phyloP scores from a whole-genome alignment of 2,888 invertebrate species.

The Troides helena region DNA sequence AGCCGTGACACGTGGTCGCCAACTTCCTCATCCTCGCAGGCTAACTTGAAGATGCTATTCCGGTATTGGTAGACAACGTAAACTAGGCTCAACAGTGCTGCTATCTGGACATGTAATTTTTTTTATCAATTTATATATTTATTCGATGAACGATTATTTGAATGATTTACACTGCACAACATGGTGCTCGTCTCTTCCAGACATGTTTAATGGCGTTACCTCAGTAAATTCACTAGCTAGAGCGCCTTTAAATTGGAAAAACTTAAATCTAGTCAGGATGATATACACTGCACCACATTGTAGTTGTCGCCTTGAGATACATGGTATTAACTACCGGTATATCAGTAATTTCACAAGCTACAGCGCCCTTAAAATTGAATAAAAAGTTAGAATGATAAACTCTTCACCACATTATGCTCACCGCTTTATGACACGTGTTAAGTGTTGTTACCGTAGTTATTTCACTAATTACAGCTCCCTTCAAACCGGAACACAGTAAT shows the following conservation, averaged over 20 bases:
- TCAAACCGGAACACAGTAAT: no score
- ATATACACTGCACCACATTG: no score
- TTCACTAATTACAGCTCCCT: no score
- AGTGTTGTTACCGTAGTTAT: no score
- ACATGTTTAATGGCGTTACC: not conserved
- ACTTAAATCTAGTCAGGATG: not conserved
- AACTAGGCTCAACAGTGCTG: constrained; percentile 46
- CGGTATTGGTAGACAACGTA: constrained; percentile 61
- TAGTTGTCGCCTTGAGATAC: not conserved
- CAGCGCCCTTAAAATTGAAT: not conserved
- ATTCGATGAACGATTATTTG: not conserved
- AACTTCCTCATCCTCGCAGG: constrained; percentile 27
- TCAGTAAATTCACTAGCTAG: no score
- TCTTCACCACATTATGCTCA: no score
- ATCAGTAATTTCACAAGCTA: not conserved
- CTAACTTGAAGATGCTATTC: constrained; percentile 38
- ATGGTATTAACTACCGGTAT: not conserved
- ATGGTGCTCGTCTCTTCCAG: not conserved
- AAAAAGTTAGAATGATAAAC: not conserved
- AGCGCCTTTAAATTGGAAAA: no score
- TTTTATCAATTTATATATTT: not conserved
- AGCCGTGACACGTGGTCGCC: constrained; percentile 31
- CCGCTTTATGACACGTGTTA: no score
- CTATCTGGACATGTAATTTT: constrained; percentile 26
- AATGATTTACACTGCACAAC: no score